Evolutionary conservation across 2,888 invertebrate species (phyloP).

Genomic region (Bombylius discolor): DNA sequence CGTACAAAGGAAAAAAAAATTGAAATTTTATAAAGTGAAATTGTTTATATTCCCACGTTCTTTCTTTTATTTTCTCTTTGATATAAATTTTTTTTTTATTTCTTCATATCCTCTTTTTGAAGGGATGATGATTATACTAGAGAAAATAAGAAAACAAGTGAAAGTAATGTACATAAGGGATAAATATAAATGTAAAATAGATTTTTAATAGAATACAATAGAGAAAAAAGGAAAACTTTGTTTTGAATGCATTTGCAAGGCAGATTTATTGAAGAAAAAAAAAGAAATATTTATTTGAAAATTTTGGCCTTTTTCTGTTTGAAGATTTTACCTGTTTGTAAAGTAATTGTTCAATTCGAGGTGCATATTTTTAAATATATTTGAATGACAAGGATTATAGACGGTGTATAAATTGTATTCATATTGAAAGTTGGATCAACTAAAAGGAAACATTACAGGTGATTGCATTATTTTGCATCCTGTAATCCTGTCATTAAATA

Average conservation of each 20-base stretch:
- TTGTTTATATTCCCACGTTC: conserved; percentile 19
- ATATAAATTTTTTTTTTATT: background rate
- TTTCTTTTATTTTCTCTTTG: background rate
- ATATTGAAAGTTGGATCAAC: too few relatives aligned
- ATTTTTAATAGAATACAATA: background rate
- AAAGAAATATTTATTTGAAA: background rate
- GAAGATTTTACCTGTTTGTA: background rate
- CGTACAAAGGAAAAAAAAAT: too few relatives aligned
- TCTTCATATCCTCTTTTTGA: background rate
- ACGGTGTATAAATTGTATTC: too few relatives aligned
- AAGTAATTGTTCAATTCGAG: background rate
- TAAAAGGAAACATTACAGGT: too few relatives aligned
- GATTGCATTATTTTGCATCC: too few relatives aligned
- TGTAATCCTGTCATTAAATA: too few relatives aligned
- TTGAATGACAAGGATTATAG: too few relatives aligned
- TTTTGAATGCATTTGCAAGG: conserved; percentile 9
- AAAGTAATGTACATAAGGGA: conserved; percentile 1
- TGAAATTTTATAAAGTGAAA: too few relatives aligned
- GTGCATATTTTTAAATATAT: background rate
- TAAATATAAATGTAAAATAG: conserved; percentile 1
- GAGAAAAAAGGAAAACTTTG: background rate
- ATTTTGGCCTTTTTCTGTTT: background rate
- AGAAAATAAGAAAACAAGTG: conserved; percentile 3
- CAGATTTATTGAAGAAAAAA: conserved; percentile 3
- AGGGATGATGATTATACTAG: background rate